These are phyloP conservation scores for Onychomys arenicola DNA, from an alignment of 2,797 vertebrate species.

Conservation along the genomic window DNA sequence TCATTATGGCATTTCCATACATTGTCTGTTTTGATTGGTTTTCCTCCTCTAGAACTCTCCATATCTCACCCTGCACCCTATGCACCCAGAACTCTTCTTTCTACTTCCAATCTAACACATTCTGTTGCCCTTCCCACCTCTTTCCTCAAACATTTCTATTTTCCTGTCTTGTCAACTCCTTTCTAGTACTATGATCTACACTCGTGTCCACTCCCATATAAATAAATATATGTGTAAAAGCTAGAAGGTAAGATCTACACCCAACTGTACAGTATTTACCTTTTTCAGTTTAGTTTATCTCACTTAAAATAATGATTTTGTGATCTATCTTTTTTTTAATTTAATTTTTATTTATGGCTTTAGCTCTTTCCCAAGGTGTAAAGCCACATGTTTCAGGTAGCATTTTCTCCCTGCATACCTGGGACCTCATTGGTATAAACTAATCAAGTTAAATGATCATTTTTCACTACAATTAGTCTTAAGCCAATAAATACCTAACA, in stretches of 20 bases:
- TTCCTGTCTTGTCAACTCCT: neutral
- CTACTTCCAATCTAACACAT: neutral
- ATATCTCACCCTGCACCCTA: no score
- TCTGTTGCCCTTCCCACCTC: neutral
- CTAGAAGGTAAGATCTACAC: neutral
- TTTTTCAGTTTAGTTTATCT: neutral
- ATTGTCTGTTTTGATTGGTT: neutral
- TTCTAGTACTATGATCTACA: neutral
- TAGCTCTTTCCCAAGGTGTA: neutral
- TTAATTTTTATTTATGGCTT: neutral
- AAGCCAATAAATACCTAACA: neutral
- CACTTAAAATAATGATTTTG: neutral
- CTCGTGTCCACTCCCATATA: no score
- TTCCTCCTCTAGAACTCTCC: neutral
- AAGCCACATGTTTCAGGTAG: neutral
- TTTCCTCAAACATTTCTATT: neutral
- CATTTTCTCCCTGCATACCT: neutral
- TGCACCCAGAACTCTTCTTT: neutral
- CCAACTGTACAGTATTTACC: neutral
- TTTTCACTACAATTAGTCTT: neutral
- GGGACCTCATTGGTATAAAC: neutral
- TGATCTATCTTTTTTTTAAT: neutral
- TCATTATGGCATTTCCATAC: no score
- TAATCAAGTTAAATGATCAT: neutral
- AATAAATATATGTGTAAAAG: neutral